These are phyloP conservation scores for Lepidurus packardi DNA, from an alignment of 1,140 invertebrate species.

Conservation along the genomic window DNA sequence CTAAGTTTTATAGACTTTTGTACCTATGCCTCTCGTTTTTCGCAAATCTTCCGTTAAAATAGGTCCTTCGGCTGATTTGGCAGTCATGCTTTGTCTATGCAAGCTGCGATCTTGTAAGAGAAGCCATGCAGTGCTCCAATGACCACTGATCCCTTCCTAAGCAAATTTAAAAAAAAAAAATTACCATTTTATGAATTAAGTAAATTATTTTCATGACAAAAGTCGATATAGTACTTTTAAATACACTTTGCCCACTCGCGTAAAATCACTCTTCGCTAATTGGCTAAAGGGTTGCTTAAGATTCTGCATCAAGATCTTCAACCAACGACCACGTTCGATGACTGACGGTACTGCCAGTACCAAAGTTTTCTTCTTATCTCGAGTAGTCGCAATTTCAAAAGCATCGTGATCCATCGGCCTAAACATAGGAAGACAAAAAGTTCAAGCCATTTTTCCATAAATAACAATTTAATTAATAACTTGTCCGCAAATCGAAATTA, in stretches of 20 bases:
- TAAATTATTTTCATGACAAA: not conserved
- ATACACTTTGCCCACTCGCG: constrained; percentile 24
- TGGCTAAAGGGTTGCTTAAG: not conserved
- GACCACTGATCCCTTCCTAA: constrained; percentile 57
- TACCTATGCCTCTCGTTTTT: not conserved
- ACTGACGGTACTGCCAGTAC: not conserved
- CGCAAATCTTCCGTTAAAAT: constrained; percentile 5
- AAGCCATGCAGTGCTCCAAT: constrained; percentile 72
- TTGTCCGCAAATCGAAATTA: not conserved
- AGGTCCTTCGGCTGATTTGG: constrained; percentile 52
- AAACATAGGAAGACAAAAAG: not conserved
- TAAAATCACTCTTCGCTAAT: not conserved
- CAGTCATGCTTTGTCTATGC: constrained; percentile 55
- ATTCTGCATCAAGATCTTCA: constrained; percentile 15
- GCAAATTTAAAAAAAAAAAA: constrained; percentile 36
- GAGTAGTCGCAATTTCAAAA: constrained; percentile 16
- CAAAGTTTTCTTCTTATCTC: constrained; percentile 29
- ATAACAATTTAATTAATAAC: not conserved
- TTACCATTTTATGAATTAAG: not conserved
- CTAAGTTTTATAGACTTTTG: constrained; percentile 43
- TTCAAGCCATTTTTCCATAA: not conserved
- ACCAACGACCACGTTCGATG: constrained; percentile 23
- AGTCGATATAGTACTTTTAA: not conserved
- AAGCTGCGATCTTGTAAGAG: constrained; percentile 62
- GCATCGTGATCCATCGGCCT: not conserved